These are phyloP conservation scores for Xiphophorus hellerii DNA, from an alignment of 2,113 vertebrate species.

Conservation along the genomic window DNA sequence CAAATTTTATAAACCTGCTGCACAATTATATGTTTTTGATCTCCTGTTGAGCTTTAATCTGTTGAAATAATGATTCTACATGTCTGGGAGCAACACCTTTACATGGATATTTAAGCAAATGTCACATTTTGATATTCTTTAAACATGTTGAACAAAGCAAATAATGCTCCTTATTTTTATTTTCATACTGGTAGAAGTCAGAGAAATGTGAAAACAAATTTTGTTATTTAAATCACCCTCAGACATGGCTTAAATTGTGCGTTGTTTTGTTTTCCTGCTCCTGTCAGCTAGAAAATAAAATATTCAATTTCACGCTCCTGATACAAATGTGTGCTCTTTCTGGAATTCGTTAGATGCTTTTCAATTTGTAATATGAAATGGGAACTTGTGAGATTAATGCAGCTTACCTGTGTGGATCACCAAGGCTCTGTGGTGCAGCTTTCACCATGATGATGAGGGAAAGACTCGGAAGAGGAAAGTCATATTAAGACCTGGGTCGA, in stretches of 20 bases:
- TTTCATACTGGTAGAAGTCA: background rate
- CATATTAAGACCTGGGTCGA: constrained; percentile 13
- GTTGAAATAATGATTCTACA: too few relatives aligned
- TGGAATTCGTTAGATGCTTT: too few relatives aligned
- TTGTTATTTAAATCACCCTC: background rate
- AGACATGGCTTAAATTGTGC: background rate
- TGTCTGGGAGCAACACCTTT: too few relatives aligned
- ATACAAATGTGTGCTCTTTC: too few relatives aligned
- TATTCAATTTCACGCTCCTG: background rate
- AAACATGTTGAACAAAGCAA: too few relatives aligned
- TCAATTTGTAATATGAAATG: too few relatives aligned
- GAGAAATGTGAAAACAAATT: background rate
- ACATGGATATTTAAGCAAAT: too few relatives aligned
- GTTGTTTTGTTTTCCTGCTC: background rate
- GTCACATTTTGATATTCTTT: too few relatives aligned
- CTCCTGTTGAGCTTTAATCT: too few relatives aligned
- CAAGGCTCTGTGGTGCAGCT: constrained; percentile 3
- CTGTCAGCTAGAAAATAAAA: constrained; percentile 10
- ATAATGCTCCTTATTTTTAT: background rate
- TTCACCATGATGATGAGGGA: constrained; percentile 10
- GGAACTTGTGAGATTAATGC: constrained; percentile 29
- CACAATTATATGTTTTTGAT: too few relatives aligned
- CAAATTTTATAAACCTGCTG: too few relatives aligned
- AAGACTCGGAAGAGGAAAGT: constrained; percentile 29
- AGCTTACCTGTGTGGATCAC: constrained; percentile 43